Evolutionary conservation across 2,113 vertebrate genomes (phyloP), one percentile per base, ranked within the genome.

Genomic region (Terrapene triunguis): DNA sequence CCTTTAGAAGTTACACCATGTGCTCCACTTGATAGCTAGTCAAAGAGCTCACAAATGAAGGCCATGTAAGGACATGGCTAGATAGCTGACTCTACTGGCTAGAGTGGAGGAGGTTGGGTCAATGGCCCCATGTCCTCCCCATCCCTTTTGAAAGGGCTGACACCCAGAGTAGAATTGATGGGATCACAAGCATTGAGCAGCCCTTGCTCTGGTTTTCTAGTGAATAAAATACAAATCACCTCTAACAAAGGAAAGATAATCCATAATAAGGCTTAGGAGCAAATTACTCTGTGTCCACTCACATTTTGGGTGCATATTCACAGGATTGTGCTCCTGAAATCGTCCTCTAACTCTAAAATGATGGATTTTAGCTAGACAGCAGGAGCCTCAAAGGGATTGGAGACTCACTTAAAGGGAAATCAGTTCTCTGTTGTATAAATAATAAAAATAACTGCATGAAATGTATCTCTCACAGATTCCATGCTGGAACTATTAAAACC

Each of bases 401-500:
- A 11, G 24, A 24, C 19, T 80, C 93, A 94, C 90, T 89, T 84
- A 80, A 88, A 94, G 93, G 93, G n/a, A 96, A 84, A 62, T 88
- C 35, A 88, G 91, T 53, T 80, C 1, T 24, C 76, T 81, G 76
- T 81, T 81, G 57, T 19, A 22, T 53, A 84, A 92, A 87, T 44
- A 10, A 6, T 97, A 94, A 96, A 95, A 95, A 79, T 59, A 96
- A 55, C 74, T 95, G 86, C 72, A 92, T 86, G 90, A 97, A 97
- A 94, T 89, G 24, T 84, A 89, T 95, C 29, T 87, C 84, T 57
- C 83, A 72, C 69, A 91, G 29, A 92, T 32, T 95, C 90, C 93
- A 32, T 86, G 91, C 95, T 93, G 92, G 91, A 89, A 65, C 90
- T 92, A 84, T 83, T 92, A 97, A 96, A 90, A 94, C 80, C 89